A percentile compares a stretch with the other conserved stretches of the same genome.
Evolutionary conservation across 2,113 vertebrate species (phyloP).

Genomic region (Salvelinus fontinalis): DNA sequence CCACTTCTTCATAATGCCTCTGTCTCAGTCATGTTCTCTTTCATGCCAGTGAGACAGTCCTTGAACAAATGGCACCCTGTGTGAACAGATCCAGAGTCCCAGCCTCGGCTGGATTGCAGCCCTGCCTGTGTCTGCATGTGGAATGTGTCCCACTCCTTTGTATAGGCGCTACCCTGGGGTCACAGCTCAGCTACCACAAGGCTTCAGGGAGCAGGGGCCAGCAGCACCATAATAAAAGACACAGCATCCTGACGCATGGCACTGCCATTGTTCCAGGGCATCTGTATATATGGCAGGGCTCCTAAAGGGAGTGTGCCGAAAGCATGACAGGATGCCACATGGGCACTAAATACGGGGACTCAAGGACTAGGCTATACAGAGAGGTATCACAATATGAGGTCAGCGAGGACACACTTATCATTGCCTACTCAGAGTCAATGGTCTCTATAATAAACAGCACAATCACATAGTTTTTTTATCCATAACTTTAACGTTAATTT

Average conservation of each 20-base stretch:
- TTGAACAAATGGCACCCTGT: constrained; percentile 24
- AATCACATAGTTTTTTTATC: not conserved
- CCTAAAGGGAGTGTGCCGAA: constrained; percentile 24
- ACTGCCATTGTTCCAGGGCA: constrained; percentile 52
- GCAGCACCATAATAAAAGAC: constrained; percentile 56
- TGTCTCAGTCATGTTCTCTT: not conserved
- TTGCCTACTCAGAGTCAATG: too few relatives aligned
- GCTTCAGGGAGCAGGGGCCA: constrained; percentile 37
- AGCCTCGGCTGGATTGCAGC: too few relatives aligned
- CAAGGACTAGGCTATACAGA: too few relatives aligned
- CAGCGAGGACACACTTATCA: too few relatives aligned
- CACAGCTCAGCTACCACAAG: constrained; percentile 47
- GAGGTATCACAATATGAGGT: not conserved
- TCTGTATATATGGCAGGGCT: constrained; percentile 61
- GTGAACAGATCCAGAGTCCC: not conserved
- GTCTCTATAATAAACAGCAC: too few relatives aligned
- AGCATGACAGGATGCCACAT: constrained; percentile 21
- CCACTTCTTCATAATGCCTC: not conserved
- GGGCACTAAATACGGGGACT: not conserved
- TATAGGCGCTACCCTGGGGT: constrained; percentile 47
- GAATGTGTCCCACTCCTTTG: constrained; percentile 46
- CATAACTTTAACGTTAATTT: not conserved
- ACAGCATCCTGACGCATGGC: constrained; percentile 66
- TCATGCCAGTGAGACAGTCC: constrained; percentile 10
- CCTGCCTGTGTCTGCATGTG: not conserved